Conservation (phyloP, 2,113 vertebrate genomes). For the Pseudolaguvia tuberculata region DNA sequence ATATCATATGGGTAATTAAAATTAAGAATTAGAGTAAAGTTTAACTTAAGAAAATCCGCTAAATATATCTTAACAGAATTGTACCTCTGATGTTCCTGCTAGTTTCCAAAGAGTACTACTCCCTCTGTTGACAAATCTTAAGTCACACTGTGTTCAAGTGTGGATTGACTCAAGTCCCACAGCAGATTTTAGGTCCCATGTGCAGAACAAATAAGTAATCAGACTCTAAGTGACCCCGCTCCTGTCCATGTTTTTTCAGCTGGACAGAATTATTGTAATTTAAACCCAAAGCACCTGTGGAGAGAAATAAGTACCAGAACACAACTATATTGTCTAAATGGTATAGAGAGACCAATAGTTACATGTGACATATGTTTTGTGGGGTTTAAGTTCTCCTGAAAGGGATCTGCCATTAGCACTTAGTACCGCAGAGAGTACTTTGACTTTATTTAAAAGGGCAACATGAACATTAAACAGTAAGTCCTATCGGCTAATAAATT, state of each 20-base stretch:
- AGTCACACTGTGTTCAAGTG: constrained; percentile 11
- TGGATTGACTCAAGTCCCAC: not conserved
- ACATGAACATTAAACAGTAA: not conserved
- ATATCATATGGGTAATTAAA: not conserved
- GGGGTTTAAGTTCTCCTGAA: not conserved
- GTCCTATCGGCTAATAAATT: constrained; percentile 27
- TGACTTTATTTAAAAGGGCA: not conserved
- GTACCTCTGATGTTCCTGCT: constrained; percentile 6
- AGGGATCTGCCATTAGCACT: constrained; percentile 24
- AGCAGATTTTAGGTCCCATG: constrained; percentile 31
- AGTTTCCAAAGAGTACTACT: constrained; percentile 29
- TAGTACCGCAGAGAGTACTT: not conserved
- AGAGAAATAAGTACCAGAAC: constrained; percentile 35
- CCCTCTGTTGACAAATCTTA: constrained; percentile 31
- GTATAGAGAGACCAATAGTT: not conserved
- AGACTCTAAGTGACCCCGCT: constrained; percentile 48
- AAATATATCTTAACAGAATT: not conserved
- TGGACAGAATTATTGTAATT: constrained; percentile 63
- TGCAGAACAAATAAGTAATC: constrained; percentile 41
- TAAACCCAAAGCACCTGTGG: constrained; percentile 63
- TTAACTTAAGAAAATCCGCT: not conserved
- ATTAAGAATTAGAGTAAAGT: not conserved
- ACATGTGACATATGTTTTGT: not conserved
- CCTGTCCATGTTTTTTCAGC: constrained; percentile 62
- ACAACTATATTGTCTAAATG: constrained; percentile 39